Base-by-base conservation (phyloP, 1,140 invertebrate species). In the Lethocerus indicus region DNA sequence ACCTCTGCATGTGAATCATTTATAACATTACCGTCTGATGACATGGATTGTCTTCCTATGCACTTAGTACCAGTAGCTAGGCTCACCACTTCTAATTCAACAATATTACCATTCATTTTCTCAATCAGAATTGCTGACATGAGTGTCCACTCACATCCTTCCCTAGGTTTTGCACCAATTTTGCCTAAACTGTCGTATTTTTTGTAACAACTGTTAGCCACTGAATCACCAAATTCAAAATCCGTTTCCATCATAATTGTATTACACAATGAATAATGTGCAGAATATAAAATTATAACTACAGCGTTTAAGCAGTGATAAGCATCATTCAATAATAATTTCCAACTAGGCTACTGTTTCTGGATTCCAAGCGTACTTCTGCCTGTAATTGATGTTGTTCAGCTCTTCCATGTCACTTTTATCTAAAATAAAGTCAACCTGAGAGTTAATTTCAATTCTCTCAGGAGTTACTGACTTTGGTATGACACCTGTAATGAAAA, bases 51-150 rank as follows among this genome's bases (percentile, higher is more conserved):
- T 50, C 72, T 66, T 16, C 88, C 86, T 52, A 95, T 73, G 67
- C 90, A 94, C 70, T 93, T 94, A 3, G 89, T 86, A 1, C 91
- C 90, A 13, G 87, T 90, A 12, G 82, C 87, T 48, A 94, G 63
- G 9, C 88, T 71, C 20, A 92, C 74, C 7, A 92, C 74, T 61
- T 74, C 67, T 32, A 76, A 61, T 27, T 57, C 57, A 14, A 28
- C 20, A 20, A 61, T 48, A 18, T 47, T 57, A 35, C 44, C 49
- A 42, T 54, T 58, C 53, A 74, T 63, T 26, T 45, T 37, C 60
- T 71, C 65, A 59, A 75, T 59, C 13, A 89, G 66, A 51, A 93
- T 67, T 50, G 75, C 77, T 12, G 87, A 77, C 28, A 93, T 60
- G 20, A 87, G 70, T 13, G 88, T 91, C 87, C 88, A 94, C 65